These are phyloP conservation scores for Holocentrus rufus DNA, from an alignment of 2,797 vertebrate genomes.

Conservation along the genomic window DNA sequence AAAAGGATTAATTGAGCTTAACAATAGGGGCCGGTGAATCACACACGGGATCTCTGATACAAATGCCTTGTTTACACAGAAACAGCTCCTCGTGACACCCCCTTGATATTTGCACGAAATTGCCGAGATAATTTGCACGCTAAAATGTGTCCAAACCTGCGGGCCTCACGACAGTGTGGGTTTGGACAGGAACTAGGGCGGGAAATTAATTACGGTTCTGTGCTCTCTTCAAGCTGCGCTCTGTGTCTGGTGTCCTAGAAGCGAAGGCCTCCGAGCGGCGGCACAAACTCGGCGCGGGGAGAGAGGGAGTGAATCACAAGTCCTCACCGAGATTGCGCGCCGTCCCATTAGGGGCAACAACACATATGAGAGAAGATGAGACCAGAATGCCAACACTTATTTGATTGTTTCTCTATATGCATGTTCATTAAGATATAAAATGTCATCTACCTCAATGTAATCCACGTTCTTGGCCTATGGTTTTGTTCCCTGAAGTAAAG, in stretches of 20 bases:
- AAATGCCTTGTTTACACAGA: conserved; percentile 69
- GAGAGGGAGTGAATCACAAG: conserved; percentile 21
- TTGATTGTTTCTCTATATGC: neutral
- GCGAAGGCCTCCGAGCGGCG: neutral
- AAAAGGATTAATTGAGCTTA: conserved; percentile 76
- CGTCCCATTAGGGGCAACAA: neutral
- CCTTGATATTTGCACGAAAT: conserved; percentile 61
- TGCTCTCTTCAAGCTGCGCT: conserved; percentile 21
- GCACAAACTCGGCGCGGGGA: neutral
- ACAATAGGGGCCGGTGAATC: conserved; percentile 63
- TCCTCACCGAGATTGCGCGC: neutral
- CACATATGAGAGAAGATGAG: neutral
- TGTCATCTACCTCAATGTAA: neutral
- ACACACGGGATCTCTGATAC: conserved; percentile 56
- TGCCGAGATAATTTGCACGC: conserved; percentile 56
- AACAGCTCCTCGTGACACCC: conserved; percentile 60
- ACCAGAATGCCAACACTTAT: neutral
- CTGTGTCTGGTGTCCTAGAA: conserved; percentile 1
- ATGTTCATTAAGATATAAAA: neutral
- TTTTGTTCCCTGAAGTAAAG: neutral
- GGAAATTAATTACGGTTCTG: conserved; percentile 55
- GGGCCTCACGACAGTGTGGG: conserved; percentile 17
- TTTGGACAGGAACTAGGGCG: conserved; percentile 48
- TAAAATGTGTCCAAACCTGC: conserved; percentile 49
- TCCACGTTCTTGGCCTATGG: neutral